Evolutionary conservation across 2,888 invertebrate species (phyloP).

Genomic region (Lobophora halterata): DNA sequence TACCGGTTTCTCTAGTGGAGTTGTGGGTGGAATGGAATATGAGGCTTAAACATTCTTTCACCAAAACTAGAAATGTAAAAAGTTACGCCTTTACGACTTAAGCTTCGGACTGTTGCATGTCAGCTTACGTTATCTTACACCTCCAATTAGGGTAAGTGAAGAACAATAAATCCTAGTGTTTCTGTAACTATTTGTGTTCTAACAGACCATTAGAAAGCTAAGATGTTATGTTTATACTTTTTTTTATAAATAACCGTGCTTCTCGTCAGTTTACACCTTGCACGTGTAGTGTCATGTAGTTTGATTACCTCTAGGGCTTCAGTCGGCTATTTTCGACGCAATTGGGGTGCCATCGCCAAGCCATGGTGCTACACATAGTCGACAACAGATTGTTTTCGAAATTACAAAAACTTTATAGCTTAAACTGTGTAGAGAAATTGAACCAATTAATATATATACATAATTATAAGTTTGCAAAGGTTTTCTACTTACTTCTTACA

Average conservation of each 20-base stretch:
- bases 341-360: conserved; percentile 36
- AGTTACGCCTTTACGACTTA: conserved; percentile 14
- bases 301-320: conserved; percentile 61
- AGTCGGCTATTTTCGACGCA: conserved; percentile 54
- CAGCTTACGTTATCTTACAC: conserved; percentile 22
- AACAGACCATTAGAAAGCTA: conserved; percentile 50
- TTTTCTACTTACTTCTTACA: too few relatives aligned
- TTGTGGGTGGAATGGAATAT: conserved; percentile 22
- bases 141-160: conserved; percentile 31
- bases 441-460: too few relatives aligned
- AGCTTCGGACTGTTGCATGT: conserved; percentile 16
- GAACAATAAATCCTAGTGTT: conserved; percentile 35
- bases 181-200: conserved; percentile 39
- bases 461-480: too few relatives aligned
- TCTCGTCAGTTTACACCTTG: conserved; percentile 67
- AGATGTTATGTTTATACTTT: conserved; percentile 55
- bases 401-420: conserved; percentile 30
- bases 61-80: conserved; percentile 12
- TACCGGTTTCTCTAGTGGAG: conserved; percentile 47
- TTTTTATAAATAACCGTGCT: conserved; percentile 66
- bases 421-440: conserved; percentile 18
- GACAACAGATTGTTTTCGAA: conserved; percentile 35
- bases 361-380: conserved; percentile 34
- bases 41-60: conserved; percentile 12
- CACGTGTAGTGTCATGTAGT: conserved; percentile 70